A percentile compares a stretch with the other conserved stretches of the same genome.
These are phyloP conservation scores for Vanessa tameamea DNA, from an alignment of 1,140 invertebrate species.

Conservation along the genomic window DNA sequence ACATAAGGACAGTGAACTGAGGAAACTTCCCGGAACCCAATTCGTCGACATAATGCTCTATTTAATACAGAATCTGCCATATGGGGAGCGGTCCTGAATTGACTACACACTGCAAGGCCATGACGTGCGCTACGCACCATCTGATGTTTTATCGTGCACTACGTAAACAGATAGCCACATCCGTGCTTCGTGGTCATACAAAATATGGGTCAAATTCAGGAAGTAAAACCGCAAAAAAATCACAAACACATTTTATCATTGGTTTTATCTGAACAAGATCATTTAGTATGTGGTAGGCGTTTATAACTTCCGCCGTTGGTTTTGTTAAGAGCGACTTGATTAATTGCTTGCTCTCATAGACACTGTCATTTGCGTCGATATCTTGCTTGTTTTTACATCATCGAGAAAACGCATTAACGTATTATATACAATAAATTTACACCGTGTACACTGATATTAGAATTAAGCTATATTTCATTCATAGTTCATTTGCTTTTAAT, in stretches of 20 bases:
- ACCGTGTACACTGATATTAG: background rate
- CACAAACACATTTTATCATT: constrained; percentile 49
- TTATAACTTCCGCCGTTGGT: constrained; percentile 31
- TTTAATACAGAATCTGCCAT: constrained; percentile 35
- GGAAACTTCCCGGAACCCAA: constrained; percentile 51
- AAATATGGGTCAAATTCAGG: constrained; percentile 66
- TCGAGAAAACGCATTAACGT: background rate
- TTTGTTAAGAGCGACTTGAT: constrained; percentile 19
- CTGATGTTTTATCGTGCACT: constrained; percentile 59
- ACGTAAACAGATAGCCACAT: constrained; percentile 61
- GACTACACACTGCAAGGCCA: constrained; percentile 22
- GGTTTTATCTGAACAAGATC: background rate
- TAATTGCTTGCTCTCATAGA: constrained; percentile 12
- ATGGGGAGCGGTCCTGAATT: constrained; percentile 28
- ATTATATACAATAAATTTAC: constrained; percentile 9
- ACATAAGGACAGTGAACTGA: constrained; percentile 30
- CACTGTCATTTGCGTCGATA: constrained; percentile 10
- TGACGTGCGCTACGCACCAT: constrained; percentile 46
- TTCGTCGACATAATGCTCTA: constrained; percentile 28
- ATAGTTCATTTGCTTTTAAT: background rate
- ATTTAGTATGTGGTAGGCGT: constrained; percentile 17
- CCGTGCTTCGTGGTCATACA: constrained; percentile 51
- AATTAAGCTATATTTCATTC: background rate
- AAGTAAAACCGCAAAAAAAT: constrained; percentile 68
- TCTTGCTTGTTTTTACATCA: background rate